Evolutionary conservation across 2,113 vertebrate genomes (phyloP), one percentile per base, ranked within the genome.

Genomic region (Lutjanus erythropterus): DNA sequence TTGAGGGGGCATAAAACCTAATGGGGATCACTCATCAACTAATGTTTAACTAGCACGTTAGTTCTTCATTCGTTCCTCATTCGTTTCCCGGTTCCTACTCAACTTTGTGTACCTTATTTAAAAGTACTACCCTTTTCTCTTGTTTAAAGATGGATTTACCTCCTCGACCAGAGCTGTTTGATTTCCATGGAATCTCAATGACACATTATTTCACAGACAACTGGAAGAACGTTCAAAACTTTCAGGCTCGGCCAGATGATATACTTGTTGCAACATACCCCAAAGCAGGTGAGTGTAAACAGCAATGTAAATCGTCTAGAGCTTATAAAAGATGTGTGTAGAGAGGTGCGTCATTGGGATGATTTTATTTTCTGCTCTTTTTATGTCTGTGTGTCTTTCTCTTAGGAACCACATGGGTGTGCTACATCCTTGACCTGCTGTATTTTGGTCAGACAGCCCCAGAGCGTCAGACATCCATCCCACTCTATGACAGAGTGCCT

Each of bases 341-440:
- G 9, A 9, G 11, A 69, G 18, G 6, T 59, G 11, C 23, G 10
- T 1, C 6, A 10, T 15, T 23, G 10, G 2, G 27, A 19, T 41
- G 25, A 27, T 25, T 19, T 58, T 23, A 9, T 27, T 8, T 33
- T 7, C 18, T 42, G n/a, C 1, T 11, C 12, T 55, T 6, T 59
- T 12, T 35, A n/a, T n/a, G n/a, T n/a, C n/a, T n/a, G 33, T 35
- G 6, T 39, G 6, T 9, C 7, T 55, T 8, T 62, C n/a, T 18
- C 41, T 60, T 56, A 97, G 96, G 95, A 21, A 95, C 94, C 37
- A 96, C 96, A 0, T 96, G 96, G 96, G 83, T 95, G 31, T 96
- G 95, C 0, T 91, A 94, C 79, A 95, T 96, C 10, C 73, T 96
- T 15, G 95, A 96, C 73, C 72, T 94, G 70, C 90, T 96, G 60